phyloP scores from a whole-genome alignment of 2,113 vertebrate species.

The Willisornis vidua region DNA sequence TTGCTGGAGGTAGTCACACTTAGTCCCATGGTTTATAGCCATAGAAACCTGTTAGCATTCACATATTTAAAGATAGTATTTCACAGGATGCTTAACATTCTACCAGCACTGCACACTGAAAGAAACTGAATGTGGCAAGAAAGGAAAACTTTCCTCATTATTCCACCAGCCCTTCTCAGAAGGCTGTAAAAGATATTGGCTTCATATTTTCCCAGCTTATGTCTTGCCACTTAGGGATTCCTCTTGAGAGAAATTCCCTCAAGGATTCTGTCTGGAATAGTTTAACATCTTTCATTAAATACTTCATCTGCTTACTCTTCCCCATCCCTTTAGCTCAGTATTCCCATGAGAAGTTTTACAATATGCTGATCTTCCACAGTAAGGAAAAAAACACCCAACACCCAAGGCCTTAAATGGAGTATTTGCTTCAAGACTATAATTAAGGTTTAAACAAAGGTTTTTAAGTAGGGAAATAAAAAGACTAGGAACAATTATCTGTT shows the following conservation, averaged over 20 bases:
- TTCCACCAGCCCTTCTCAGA: background rate
- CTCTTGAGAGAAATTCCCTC: slow-evolving; percentile 14
- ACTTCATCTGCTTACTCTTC: background rate
- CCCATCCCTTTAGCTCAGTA: background rate
- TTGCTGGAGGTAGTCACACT: background rate
- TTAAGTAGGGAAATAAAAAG: background rate
- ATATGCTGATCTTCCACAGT: background rate
- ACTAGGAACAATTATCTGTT: background rate
- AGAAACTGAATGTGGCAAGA: background rate
- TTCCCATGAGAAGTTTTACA: slow-evolving; percentile 14
- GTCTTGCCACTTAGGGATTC: background rate
- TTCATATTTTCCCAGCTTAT: slow-evolving; percentile 31
- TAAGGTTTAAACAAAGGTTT: slow-evolving; percentile 6
- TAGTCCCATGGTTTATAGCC: background rate
- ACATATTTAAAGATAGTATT: background rate
- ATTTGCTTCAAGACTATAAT: slow-evolving; percentile 12
- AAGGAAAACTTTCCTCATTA: background rate
- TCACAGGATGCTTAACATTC: background rate
- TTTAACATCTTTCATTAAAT: slow-evolving; percentile 6
- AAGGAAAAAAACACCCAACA: background rate
- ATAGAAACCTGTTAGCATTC: background rate
- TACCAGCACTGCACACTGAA: background rate
- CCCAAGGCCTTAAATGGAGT: background rate
- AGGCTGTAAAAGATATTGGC: background rate
- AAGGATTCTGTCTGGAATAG: background rate